phyloP scores from a whole-genome alignment of 2,797 vertebrate genomes.

The Mus minutoides region DNA sequence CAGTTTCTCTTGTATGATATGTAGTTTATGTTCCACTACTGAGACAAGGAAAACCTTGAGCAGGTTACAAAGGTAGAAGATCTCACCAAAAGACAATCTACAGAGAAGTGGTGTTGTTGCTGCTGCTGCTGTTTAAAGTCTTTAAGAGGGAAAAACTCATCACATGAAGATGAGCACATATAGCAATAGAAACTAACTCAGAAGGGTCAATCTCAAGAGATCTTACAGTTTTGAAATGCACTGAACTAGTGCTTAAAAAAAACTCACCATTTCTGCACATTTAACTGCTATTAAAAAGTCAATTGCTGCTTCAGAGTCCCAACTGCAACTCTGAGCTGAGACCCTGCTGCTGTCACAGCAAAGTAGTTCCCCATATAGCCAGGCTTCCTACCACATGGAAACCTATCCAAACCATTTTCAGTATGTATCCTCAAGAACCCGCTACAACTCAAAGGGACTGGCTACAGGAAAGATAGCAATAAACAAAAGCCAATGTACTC shows the following conservation, averaged over 20 bases:
- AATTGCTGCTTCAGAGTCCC: not conserved
- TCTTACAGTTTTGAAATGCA: not conserved
- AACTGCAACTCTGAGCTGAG: not conserved
- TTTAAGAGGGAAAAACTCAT: not conserved
- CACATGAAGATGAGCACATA: conserved; percentile 8
- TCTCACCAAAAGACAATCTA: too few relatives aligned
- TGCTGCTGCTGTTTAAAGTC: not conserved
- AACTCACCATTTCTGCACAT: not conserved
- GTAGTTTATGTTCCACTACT: not conserved
- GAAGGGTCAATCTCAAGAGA: not conserved
- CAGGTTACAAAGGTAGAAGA: not conserved
- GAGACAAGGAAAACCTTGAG: not conserved
- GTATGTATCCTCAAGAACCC: not conserved
- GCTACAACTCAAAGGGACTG: conserved; percentile 42
- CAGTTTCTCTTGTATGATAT: not conserved
- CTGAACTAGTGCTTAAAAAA: not conserved
- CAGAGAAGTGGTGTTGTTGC: too few relatives aligned
- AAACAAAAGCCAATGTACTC: conserved; percentile 25
- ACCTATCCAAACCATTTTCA: conserved; percentile 43
- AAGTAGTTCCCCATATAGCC: not conserved
- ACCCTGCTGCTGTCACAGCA: not conserved
- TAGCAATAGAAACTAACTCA: not conserved
- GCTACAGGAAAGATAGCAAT: conserved; percentile 12
- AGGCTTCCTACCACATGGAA: conserved; percentile 44
- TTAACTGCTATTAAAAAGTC: not conserved